phyloP scores from a whole-genome alignment of 2,888 invertebrate species.

The Pyrrhosoma nymphula region DNA sequence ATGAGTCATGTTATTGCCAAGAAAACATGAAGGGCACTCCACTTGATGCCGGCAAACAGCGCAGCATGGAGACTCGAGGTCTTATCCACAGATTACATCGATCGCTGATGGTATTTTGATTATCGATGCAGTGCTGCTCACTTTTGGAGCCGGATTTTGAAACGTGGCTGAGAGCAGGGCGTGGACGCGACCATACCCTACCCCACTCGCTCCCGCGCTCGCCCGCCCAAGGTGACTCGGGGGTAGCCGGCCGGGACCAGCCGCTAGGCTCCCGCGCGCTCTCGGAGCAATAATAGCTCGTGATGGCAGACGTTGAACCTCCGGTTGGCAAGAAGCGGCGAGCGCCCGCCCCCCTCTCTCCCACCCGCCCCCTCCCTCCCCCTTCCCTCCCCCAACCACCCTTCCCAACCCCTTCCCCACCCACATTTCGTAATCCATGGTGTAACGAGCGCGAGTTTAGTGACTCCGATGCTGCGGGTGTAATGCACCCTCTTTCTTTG shows the following conservation, averaged over 20 bases:
- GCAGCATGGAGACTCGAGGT: no score
- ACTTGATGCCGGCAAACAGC: no score
- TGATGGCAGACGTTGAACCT: conserved; percentile 49
- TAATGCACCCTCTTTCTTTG: conserved; percentile 54
- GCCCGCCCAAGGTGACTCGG: background rate
- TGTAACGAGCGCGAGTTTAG: conserved; percentile 60
- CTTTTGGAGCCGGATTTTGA: background rate
- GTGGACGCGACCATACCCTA: conserved; percentile 38
- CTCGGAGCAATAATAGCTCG: conserved; percentile 57
- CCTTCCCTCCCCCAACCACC: background rate
- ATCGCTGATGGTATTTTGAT: background rate
- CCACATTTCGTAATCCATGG: conserved; percentile 61
- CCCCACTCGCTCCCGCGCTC: background rate
- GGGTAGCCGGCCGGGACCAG: background rate
- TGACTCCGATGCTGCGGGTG: conserved; percentile 53
- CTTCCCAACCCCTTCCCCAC: background rate
- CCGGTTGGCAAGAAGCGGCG: background rate
- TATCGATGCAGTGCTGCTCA: background rate
- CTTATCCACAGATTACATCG: background rate
- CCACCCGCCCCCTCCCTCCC: background rate
- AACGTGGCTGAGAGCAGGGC: no score
- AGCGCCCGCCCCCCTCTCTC: background rate
- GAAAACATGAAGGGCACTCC: no score
- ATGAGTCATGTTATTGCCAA: no score
- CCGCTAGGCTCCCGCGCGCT: background rate